Evolutionary conservation across 2,797 vertebrate species (phyloP).

Genomic region (Oreonectes daqikongensis): DNA sequence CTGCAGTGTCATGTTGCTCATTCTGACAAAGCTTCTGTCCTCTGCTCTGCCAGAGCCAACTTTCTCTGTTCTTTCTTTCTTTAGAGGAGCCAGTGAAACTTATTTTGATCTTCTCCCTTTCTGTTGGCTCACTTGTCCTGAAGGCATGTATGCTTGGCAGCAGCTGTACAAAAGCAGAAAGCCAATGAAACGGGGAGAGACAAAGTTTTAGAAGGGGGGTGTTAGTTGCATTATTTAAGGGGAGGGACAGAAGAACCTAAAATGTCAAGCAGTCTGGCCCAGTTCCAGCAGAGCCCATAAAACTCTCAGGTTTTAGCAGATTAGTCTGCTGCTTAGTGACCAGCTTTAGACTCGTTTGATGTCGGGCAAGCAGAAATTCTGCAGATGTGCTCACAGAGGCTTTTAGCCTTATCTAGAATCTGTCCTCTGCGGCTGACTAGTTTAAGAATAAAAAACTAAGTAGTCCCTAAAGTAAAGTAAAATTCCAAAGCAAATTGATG

Average conservation of each 20-base stretch:
- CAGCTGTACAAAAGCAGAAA: slow-evolving; percentile 49
- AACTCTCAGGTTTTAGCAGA: slow-evolving; percentile 59
- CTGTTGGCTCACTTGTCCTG: slow-evolving; percentile 11
- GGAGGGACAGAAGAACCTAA: slow-evolving; percentile 27
- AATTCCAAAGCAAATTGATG: background rate
- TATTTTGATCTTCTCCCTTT: slow-evolving; percentile 9
- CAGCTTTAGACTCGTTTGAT: slow-evolving; percentile 53
- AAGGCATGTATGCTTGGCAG: slow-evolving; percentile 18
- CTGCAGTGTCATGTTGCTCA: slow-evolving; percentile 4
- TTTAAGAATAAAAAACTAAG: slow-evolving; percentile 25
- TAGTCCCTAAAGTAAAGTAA: slow-evolving; percentile 8
- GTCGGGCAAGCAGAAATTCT: slow-evolving; percentile 43
- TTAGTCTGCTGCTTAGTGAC: slow-evolving; percentile 58
- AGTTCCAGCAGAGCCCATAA: slow-evolving; percentile 51
- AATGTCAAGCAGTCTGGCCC: slow-evolving; percentile 55
- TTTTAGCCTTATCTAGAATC: slow-evolving; percentile 40
- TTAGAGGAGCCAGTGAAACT: background rate
- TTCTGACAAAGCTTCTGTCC: background rate
- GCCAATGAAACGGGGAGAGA: slow-evolving; percentile 26
- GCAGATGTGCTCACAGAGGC: slow-evolving; percentile 28
- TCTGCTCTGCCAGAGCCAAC: background rate
- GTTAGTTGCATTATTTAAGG: slow-evolving; percentile 41
- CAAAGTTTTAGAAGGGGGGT: slow-evolving; percentile 6
- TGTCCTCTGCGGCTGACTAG: slow-evolving; percentile 17
- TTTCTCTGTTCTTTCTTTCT: slow-evolving; percentile 4